These are phyloP conservation scores for Lepas anatifera DNA, from an alignment of 2,888 invertebrate genomes.

Conservation along the genomic window DNA sequence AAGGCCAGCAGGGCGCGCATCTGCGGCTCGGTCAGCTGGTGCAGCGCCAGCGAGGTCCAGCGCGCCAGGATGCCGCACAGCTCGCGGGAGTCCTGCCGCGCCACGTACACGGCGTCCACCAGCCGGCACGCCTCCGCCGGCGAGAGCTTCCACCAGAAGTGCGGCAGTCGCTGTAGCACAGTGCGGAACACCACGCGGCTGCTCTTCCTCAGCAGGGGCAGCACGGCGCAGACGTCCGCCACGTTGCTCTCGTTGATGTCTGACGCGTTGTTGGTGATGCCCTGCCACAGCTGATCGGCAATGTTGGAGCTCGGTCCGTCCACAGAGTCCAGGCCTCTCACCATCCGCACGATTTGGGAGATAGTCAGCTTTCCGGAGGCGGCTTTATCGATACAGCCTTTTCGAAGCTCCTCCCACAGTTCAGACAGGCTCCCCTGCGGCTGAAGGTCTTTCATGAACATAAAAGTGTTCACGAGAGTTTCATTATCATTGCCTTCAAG, in stretches of 20 bases:
- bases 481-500: slow-evolving; percentile 33
- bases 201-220: slow-evolving; percentile 46
- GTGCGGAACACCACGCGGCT: slow-evolving; percentile 44
- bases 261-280: slow-evolving; percentile 44
- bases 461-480: slow-evolving; percentile 35
- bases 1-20: slow-evolving; percentile 30
- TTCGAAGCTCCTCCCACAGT: neutral
- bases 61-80: neutral
- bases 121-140: slow-evolving; percentile 29
- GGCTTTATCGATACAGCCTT: neutral
- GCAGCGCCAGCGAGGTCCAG: neutral
- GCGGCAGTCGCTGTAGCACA: slow-evolving; percentile 44
- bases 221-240: slow-evolving; percentile 42
- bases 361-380: neutral
- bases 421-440: neutral
- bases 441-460: slow-evolving; percentile 27
- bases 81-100: neutral
- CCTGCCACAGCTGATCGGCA: slow-evolving; percentile 53
- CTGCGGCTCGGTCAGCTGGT: neutral
- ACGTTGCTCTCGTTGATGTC: slow-evolving; percentile 47
- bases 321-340: neutral
- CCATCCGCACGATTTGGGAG: neutral
- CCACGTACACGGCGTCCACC: slow-evolving; percentile 18
- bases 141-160: slow-evolving; percentile 44
- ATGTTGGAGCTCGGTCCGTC: neutral